A percentile compares a stretch with the other conserved stretches of the same genome.
These are phyloP conservation scores for Upupa epops DNA, from an alignment of 2,113 vertebrate genomes.

Conservation along the genomic window DNA sequence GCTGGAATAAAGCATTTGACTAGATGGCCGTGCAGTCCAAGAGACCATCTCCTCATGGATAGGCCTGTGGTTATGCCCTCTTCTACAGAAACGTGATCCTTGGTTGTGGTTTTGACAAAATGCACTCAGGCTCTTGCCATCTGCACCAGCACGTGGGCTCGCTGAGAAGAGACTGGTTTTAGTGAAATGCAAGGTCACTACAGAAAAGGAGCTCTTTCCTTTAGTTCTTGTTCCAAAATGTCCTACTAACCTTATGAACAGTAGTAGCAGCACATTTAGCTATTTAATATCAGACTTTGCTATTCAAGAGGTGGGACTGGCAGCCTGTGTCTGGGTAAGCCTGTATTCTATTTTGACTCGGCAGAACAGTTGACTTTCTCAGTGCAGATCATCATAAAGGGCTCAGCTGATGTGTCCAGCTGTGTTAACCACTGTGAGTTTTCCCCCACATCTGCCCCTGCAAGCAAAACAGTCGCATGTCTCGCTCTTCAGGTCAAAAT, in stretches of 20 bases:
- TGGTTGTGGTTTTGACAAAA: not conserved
- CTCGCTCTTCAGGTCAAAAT: not conserved
- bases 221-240: not conserved
- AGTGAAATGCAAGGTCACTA: not conserved
- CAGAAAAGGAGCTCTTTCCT: not conserved
- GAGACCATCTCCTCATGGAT: not conserved
- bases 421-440: not conserved
- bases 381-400: not conserved
- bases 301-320: not conserved
- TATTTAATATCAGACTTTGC: not conserved
- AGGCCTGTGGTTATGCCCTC: not conserved
- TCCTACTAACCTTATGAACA: not conserved
- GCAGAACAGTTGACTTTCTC: not conserved
- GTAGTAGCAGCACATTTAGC: not conserved
- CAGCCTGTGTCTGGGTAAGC: not conserved
- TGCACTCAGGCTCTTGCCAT: not conserved
- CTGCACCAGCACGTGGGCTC: fast-evolving
- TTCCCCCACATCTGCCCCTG: not conserved
- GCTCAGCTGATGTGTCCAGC: not conserved
- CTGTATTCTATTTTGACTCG: not conserved
- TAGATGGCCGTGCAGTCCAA: fast-evolving
- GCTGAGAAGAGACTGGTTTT: not conserved
- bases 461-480: not conserved
- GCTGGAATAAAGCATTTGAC: not conserved
- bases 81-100: not conserved